Percentiles rank a stretch among this genome's conserved stretches.
Conservation (phyloP, 2,888 invertebrate genomes). For the Trichopoda pennipes region DNA sequence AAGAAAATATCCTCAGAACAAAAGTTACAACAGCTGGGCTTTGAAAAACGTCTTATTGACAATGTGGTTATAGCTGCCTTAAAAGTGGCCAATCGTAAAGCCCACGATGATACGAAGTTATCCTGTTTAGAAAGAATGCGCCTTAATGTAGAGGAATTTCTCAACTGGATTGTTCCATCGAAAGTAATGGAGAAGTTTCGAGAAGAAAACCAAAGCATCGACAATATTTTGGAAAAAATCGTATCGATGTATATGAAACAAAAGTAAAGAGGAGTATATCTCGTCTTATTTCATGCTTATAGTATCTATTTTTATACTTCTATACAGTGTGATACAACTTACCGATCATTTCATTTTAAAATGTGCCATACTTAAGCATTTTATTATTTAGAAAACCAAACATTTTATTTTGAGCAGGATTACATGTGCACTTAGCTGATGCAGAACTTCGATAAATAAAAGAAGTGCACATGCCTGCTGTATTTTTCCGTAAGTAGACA, state of each 20-base stretch:
- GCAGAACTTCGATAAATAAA: not conserved
- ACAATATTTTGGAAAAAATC: constrained; percentile 87
- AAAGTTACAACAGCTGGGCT: constrained; percentile 88
- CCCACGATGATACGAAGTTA: constrained; percentile 83
- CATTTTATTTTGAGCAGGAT: not conserved
- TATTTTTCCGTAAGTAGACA: not conserved
- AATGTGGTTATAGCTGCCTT: constrained; percentile 90
- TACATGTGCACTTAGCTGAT: constrained; percentile 12
- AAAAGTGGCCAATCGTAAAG: constrained; percentile 86
- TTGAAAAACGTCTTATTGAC: constrained; percentile 88
- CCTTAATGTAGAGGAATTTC: constrained; percentile 88
- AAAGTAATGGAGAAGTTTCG: constrained; percentile 89
- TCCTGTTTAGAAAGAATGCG: constrained; percentile 85
- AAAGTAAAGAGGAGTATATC: constrained; percentile 67
- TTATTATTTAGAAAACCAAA: constrained; percentile 23
- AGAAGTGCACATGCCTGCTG: constrained; percentile 5
- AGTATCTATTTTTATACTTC: constrained; percentile 22
- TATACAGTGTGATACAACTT: constrained; percentile 14
- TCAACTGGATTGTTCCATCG: constrained; percentile 91
- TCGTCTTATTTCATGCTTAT: not conserved
- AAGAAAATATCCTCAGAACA: constrained; percentile 92
- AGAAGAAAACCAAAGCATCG: constrained; percentile 87
- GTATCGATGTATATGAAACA: constrained; percentile 79
- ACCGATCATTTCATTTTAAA: constrained; percentile 46
- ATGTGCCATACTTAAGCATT: constrained; percentile 65